Percentiles rank a stretch among this genome's conserved stretches.
These are phyloP conservation scores for Bos indicus DNA, from an alignment of 2,113 vertebrate genomes.

Conservation along the genomic window DNA sequence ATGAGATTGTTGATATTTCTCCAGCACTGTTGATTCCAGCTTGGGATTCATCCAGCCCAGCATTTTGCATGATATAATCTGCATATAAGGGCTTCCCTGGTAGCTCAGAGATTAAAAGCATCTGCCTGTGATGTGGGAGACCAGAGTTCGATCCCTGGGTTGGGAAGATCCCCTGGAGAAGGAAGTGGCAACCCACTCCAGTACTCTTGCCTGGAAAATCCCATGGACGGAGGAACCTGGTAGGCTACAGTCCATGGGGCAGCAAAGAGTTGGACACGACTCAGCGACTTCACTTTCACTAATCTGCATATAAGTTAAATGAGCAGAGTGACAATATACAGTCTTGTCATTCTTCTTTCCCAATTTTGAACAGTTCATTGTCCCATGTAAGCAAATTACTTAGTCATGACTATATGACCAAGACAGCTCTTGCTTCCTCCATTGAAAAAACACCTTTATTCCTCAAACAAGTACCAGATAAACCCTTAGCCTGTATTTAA, in stretches of 20 bases:
- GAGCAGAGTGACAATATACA: background rate
- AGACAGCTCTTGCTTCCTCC: background rate
- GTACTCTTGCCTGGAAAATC: too few relatives aligned
- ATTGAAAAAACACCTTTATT: background rate
- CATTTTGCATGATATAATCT: background rate
- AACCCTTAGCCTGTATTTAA: background rate
- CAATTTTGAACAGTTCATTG: background rate
- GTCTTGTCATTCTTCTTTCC: background rate
- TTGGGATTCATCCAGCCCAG: background rate
- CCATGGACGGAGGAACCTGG: too few relatives aligned
- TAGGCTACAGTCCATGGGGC: too few relatives aligned
- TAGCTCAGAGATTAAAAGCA: too few relatives aligned
- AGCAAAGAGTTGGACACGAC: accelerated
- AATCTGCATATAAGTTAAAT: background rate
- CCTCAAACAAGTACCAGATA: background rate
- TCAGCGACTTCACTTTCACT: background rate
- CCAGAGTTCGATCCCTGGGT: too few relatives aligned
- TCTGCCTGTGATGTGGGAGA: too few relatives aligned
- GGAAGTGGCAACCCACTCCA: too few relatives aligned
- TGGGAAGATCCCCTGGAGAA: too few relatives aligned
- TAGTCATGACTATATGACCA: background rate
- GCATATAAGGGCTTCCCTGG: background rate
- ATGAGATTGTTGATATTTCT: background rate
- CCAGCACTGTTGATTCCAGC: background rate
- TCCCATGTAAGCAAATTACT: background rate